phyloP scores from a whole-genome alignment of 2,113 vertebrate species.

The Glareola pratincola region DNA sequence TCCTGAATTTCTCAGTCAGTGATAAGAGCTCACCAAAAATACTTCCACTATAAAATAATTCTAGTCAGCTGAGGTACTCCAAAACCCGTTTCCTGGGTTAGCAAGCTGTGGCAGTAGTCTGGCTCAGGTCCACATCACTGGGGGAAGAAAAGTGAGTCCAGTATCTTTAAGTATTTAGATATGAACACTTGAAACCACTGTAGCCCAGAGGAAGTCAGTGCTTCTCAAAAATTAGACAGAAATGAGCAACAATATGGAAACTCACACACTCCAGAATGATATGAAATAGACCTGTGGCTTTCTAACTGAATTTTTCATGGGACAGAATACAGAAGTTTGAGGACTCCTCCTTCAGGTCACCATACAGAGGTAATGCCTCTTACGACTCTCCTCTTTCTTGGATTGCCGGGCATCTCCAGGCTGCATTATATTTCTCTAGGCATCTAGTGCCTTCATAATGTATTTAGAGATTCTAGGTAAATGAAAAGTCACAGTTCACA shows the following conservation, averaged over 20 bases:
- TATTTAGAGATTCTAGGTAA: background rate
- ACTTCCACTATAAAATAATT: background rate
- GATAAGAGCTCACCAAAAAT: background rate
- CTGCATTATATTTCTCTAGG: background rate
- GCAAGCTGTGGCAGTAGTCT: background rate
- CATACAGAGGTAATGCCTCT: background rate
- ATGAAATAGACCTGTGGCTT: background rate
- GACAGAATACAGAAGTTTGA: background rate
- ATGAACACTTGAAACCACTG: background rate
- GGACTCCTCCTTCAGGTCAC: background rate
- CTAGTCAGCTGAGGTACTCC: background rate
- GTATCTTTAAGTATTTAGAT: background rate
- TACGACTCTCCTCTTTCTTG: background rate
- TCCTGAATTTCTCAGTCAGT: background rate
- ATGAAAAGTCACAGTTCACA: background rate
- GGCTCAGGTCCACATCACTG: background rate
- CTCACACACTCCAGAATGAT: background rate
- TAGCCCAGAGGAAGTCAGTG: background rate
- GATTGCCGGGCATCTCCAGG: background rate
- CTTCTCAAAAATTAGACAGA: background rate
- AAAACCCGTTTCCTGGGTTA: background rate
- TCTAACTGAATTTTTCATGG: background rate
- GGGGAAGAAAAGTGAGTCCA: background rate
- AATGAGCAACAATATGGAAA: background rate
- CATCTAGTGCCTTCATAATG: background rate